A percentile compares a stretch with the other conserved stretches of the same genome.
Conservation (phyloP, 2,888 invertebrate genomes). For the Chaetogeoica ovagalla region DNA sequence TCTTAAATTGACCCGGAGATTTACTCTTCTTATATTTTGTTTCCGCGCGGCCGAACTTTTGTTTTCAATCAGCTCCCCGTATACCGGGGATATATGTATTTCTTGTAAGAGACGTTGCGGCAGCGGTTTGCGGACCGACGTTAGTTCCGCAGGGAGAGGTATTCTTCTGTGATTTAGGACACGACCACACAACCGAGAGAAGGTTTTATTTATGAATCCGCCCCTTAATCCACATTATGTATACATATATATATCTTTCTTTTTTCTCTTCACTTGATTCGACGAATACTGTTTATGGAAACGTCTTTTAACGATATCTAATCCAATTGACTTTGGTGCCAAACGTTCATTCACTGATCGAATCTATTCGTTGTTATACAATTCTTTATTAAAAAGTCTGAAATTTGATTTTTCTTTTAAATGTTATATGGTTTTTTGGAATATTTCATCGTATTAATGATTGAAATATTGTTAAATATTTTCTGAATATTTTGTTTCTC, state of each 20-base stretch:
- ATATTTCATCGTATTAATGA: neutral
- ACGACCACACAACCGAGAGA: conserved; percentile 14
- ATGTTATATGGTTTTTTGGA: neutral
- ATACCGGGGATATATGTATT: conserved; percentile 6
- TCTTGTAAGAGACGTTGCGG: neutral
- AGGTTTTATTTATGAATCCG: conserved; percentile 41
- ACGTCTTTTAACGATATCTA: conserved; percentile 36
- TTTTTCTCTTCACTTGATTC: conserved; percentile 13
- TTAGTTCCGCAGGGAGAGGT: conserved; percentile 1
- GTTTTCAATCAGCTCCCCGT: conserved; percentile 44
- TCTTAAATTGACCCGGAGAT: conserved; percentile 48
- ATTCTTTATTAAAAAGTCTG: neutral
- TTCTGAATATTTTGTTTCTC: neutral
- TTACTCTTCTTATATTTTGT: conserved; percentile 42
- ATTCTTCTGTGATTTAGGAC: conserved; percentile 47
- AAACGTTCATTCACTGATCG: neutral
- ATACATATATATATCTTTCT: neutral
- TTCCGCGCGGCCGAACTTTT: conserved; percentile 46
- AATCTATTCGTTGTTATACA: neutral
- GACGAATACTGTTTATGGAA: conserved; percentile 1
- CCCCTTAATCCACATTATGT: neutral
- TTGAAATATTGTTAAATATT: neutral
- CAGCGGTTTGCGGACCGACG: neutral
- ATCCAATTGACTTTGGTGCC: conserved; percentile 22
- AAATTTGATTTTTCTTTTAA: neutral